Evolutionary conservation across 2,888 invertebrate species (phyloP), one percentile per base, ranked within the genome.

Genomic region (Periphyllus acericola): DNA sequence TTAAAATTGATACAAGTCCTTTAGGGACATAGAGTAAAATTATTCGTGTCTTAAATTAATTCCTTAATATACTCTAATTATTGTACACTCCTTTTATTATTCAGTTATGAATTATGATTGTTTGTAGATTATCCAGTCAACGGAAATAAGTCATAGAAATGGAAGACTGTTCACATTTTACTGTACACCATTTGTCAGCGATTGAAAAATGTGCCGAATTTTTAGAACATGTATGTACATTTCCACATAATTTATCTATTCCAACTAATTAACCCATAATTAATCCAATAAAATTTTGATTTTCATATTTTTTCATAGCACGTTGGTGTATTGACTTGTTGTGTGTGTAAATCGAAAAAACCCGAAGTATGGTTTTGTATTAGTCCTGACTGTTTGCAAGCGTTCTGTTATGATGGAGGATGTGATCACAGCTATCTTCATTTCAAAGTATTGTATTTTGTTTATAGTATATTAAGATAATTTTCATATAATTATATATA

Each of bases 331-430:
- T 46, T 87, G n/a, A 81, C 81, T 75, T 87, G 87, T 6, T 81
- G 60, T 36, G 72, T 81, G 3, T 87, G 87, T 66, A 72, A 87
- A 29, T 87, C 87, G 3, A 87, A 81, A 66, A 87, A 87, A 34
- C 87, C 95, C 82, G 96, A 96, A 91, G 93, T 97, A 87, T 97
- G 97, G 97, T 94, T 97, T 89, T 98, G 98, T 91, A 92, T 98
- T 88, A 94, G 95, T 91, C 94, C 94, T 71, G 95, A 95, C 83
- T 98, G 97, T 91, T 93, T 94, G 86, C 95, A 94, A 91, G 93
- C 96, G 76, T 96, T 97, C 87, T 98, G 98, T 92, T 95, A 96
- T 5, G 96, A 96, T 91, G 94, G 94, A 76, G 94, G 94, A 89
- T 94, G 95, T 91, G 97, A 97, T 91, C 97, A 98, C 91, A 96